A percentile compares a stretch with the other conserved stretches of the same genome.
Evolutionary conservation across 2,888 invertebrate species (phyloP).

Genomic region (Cantharis rufa): DNA sequence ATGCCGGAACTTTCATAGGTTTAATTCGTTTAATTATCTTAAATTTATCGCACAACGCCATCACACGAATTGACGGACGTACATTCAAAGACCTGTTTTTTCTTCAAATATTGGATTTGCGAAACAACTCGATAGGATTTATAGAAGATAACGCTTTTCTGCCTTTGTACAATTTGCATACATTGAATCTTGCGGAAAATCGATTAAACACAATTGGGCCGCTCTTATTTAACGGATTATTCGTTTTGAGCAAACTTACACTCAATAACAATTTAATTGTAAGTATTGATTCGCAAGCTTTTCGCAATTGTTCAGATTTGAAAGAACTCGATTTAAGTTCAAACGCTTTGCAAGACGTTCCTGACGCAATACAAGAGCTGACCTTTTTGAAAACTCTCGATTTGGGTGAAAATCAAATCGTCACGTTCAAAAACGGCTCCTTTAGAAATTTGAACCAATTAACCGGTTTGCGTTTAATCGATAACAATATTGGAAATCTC

Average conservation of each 20-base stretch:
- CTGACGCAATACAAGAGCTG: conserved; percentile 80
- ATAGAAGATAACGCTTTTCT: conserved; percentile 87
- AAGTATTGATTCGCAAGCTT: conserved; percentile 77
- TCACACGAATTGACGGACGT: conserved; percentile 79
- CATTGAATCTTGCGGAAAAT: conserved; percentile 87
- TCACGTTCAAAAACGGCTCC: conserved; percentile 79
- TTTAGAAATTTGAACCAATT: conserved; percentile 85
- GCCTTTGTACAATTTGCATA: conserved; percentile 86
- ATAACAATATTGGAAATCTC: conserved; percentile 86
- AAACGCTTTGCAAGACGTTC: conserved; percentile 80
- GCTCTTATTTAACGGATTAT: conserved; percentile 81
- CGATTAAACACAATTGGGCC: conserved; percentile 79
- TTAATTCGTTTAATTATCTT: conserved; percentile 82
- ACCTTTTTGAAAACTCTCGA: conserved; percentile 86
- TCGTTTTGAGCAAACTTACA: conserved; percentile 81
- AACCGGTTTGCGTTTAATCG: conserved; percentile 84
- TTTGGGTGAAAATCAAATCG: conserved; percentile 90
- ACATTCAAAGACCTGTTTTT: conserved; percentile 87
- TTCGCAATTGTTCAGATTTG: conserved; percentile 84
- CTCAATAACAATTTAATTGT: conserved; percentile 84
- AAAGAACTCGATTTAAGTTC: conserved; percentile 89
- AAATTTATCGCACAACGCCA: conserved; percentile 83
- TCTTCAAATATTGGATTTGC: conserved; percentile 81
- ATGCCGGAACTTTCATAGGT: conserved; percentile 83
- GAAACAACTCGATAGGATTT: conserved; percentile 86